phyloP scores from a whole-genome alignment of 2,888 invertebrate species.

The Idaea straminata region DNA sequence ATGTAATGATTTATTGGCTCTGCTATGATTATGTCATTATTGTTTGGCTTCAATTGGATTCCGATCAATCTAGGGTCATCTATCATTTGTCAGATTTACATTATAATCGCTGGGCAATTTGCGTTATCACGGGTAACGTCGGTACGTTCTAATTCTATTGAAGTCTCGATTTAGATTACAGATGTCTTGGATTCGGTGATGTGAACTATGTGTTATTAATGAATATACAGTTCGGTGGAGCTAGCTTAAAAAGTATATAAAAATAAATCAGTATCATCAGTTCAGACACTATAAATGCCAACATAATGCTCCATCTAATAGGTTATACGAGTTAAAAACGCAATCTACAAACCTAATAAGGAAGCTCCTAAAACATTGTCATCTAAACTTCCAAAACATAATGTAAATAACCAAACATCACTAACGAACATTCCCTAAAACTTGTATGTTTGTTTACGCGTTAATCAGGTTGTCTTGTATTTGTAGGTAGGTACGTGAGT shows the following conservation, averaged over 20 bases:
- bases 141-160: not conserved
- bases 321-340: not conserved
- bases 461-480: slow-evolving; percentile 31
- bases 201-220: not conserved
- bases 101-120: not conserved
- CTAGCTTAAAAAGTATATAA: not conserved
- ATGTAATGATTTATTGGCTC: not conserved
- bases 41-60: slow-evolving; percentile 1
- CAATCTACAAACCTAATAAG: not conserved
- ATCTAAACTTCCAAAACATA: not conserved
- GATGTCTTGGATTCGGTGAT: not conserved
- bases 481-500: slow-evolving; percentile 35
- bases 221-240: not conserved
- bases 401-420: not conserved
- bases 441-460: slow-evolving; percentile 19
- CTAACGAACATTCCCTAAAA: slow-evolving; percentile 14
- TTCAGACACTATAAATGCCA: too few relatives aligned
- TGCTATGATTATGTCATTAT: not conserved
- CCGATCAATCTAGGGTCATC: not conserved
- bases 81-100: not conserved
- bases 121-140: not conserved
- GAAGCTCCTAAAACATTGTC: not conserved
- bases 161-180: not conserved
- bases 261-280: not conserved
- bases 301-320: too few relatives aligned